Base-by-base conservation (phyloP, 2,888 invertebrate genomes). In the Craniophora ligustri region DNA sequence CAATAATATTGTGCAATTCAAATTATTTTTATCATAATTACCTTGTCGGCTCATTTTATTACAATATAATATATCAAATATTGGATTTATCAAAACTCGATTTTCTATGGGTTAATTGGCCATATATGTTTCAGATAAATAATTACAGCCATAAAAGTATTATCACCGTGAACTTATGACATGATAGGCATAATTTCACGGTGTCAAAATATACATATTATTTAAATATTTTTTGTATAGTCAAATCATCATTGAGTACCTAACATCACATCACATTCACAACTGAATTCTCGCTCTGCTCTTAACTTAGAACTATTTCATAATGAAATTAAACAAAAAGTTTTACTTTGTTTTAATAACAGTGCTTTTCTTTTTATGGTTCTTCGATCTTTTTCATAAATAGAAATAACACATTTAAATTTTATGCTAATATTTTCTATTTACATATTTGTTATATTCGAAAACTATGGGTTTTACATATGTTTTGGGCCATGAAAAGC, bases 141-240 rank as follows among this genome's bases (percentile, higher is more conserved):
- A n/a, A n/a, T n/a, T n/a, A n/a, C n/a, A n/a, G n/a, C n/a, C n/a
- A 62, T 67, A 63, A 61, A 56, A 59, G 23, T 38, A 51, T 53
- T 63, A 59, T 59, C 39, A n/a, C 8, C 32, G 32, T 68, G 45
- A 69, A 67, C 72, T 63, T 35, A 5, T 64, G 65, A 67, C 68
- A 49, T n/a, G n/a, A n/a, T 36, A 35, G 31, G 28, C 11, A 36
- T 45, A 36, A 60, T 49, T 55, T 38, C 19, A 36, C 31, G 36
- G 31, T 30, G 26, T 28, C 28, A 30, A 55, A 23, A 32, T 45
- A 23, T 16, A 5, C 6, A 21, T 21, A 21, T 21, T 21, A 21
- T 21, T 21, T 8, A 21, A 21, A 7, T 7, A 7, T 21, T 21
- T 21, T 21, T n/a, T n/a, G n/a, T n/a, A n/a, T n/a, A n/a, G n/a